These are phyloP conservation scores for Irena cyanogastra DNA, from an alignment of 2,113 vertebrate species.

Conservation along the genomic window DNA sequence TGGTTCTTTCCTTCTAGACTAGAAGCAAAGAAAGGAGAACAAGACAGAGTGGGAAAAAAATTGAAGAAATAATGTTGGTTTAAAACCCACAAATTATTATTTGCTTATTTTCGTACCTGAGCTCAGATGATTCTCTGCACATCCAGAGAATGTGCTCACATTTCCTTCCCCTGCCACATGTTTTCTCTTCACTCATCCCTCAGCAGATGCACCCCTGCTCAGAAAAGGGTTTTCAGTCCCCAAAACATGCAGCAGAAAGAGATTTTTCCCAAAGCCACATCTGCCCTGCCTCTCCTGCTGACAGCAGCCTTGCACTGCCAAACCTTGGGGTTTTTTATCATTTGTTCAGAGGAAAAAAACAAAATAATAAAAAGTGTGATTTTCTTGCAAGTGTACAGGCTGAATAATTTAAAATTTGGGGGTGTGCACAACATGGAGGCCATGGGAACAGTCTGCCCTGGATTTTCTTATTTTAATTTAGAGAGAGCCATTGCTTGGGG, in stretches of 20 bases:
- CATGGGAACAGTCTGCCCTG: not conserved
- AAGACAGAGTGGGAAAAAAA: not conserved
- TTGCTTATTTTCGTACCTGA: not conserved
- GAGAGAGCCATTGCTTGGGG: not conserved
- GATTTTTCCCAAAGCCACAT: not conserved
- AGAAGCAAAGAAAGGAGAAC: not conserved
- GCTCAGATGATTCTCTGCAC: not conserved
- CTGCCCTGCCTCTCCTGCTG: not conserved
- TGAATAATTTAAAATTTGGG: not conserved
- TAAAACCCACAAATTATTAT: not conserved
- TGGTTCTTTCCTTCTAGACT: not conserved
- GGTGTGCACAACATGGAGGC: not conserved
- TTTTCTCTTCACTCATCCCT: not conserved
- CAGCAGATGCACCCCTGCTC: not conserved
- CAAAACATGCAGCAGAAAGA: not conserved
- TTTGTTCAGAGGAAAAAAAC: not conserved
- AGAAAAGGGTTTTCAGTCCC: not conserved
- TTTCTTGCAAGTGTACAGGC: not conserved
- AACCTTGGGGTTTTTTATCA: not conserved
- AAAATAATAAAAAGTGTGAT: rapidly evolving
- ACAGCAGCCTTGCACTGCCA: not conserved
- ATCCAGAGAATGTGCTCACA: not conserved
- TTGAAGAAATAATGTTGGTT: not conserved
- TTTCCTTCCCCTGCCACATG: not conserved
- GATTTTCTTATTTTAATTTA: not conserved